Evolutionary conservation across 2,113 vertebrate genomes (phyloP).

Genomic region (Daphoenositta chrysoptera): DNA sequence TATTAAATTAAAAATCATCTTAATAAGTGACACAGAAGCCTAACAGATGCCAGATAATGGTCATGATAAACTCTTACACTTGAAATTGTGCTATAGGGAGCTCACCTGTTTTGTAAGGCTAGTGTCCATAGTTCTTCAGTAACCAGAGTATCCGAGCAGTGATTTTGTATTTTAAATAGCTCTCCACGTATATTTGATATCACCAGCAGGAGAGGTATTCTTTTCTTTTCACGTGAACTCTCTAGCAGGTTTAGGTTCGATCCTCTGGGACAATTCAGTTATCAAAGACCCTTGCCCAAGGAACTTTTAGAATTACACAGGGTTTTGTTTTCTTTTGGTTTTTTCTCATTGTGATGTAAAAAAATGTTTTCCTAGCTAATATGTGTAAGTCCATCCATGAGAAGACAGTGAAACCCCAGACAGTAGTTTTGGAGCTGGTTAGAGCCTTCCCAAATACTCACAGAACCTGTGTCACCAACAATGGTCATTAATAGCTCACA

Average conservation of each 20-base stretch:
- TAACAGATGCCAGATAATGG: background rate
- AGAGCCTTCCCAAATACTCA: background rate
- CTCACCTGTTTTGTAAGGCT: background rate
- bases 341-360: background rate
- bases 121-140: background rate
- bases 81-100: background rate
- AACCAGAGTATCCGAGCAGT: background rate
- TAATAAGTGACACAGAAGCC: background rate
- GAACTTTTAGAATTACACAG: background rate
- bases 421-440: background rate
- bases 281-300: background rate
- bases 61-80: background rate
- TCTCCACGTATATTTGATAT: background rate
- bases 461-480: fast-evolving
- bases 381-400: background rate
- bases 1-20: background rate
- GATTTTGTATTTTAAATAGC: background rate
- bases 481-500: background rate
- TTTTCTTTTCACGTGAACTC: background rate
- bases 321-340: background rate
- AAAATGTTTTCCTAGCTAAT: background rate
- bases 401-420: background rate
- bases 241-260: background rate
- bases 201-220: background rate
- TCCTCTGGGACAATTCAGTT: background rate